A percentile compares a stretch with the other conserved stretches of the same genome.
Evolutionary conservation across 2,113 vertebrate species (phyloP).

Genomic region (Odontophorus gujanensis): DNA sequence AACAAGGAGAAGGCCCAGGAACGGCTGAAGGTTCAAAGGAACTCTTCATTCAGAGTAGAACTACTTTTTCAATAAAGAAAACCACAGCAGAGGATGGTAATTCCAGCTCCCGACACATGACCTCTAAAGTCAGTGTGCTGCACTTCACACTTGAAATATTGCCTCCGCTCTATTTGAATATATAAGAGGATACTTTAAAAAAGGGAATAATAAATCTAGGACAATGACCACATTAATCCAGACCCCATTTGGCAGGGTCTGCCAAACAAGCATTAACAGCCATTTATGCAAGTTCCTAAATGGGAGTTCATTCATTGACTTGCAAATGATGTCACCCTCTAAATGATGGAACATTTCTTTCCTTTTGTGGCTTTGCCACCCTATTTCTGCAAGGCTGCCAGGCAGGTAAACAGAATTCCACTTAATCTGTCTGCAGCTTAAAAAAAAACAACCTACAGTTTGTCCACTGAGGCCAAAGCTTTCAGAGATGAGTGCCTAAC

Average conservation of each 20-base stretch:
- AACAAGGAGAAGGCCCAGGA: not conserved
- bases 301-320: not conserved
- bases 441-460: not conserved
- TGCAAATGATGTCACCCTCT: not conserved
- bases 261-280: not conserved
- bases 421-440: not conserved
- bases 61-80: not conserved
- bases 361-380: not conserved
- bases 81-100: not conserved
- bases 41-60: not conserved
- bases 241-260: not conserved
- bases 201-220: not conserved
- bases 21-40: not conserved
- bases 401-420: slow-evolving; percentile 44
- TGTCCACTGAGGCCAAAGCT: not conserved
- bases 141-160: not conserved
- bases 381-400: not conserved
- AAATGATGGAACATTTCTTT: not conserved
- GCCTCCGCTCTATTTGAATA: not conserved
- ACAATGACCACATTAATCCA: not conserved
- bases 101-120: not conserved
- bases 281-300: not conserved
- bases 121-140: not conserved
- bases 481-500: not conserved
- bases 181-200: not conserved